Conservation (phyloP, 2,797 vertebrate species). For the Malacoctenus gilli region DNA sequence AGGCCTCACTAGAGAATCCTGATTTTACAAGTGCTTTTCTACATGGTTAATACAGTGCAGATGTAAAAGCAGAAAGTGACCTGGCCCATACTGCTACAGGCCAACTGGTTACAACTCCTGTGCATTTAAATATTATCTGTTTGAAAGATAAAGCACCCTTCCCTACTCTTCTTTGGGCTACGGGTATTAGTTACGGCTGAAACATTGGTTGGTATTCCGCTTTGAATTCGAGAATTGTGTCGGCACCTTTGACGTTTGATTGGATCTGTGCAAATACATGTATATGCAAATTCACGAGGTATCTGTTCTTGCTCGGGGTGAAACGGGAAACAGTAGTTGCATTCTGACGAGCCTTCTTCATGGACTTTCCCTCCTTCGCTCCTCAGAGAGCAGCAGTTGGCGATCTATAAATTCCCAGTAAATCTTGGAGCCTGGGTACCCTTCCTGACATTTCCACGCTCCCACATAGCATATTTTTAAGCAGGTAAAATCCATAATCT, state of each 20-base stretch:
- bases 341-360: slow-evolving; percentile 72
- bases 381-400: slow-evolving; percentile 70
- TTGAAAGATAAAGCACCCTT: slow-evolving; percentile 67
- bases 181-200: slow-evolving; percentile 77
- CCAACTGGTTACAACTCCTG: slow-evolving; percentile 58
- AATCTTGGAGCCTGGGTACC: slow-evolving; percentile 75
- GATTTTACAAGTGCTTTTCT: too few relatives aligned
- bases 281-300: slow-evolving; percentile 83
- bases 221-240: slow-evolving; percentile 79
- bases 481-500: slow-evolving; percentile 84
- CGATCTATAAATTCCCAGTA: slow-evolving; percentile 83
- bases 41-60: slow-evolving; percentile 60
- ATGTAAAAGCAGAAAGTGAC: slow-evolving; percentile 64
- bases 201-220: slow-evolving; percentile 73
- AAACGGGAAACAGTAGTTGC: slow-evolving; percentile 76
- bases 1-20: too few relatives aligned
- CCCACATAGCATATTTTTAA: slow-evolving; percentile 82
- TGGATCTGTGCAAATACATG: slow-evolving; percentile 84
- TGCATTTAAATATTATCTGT: slow-evolving; percentile 75
- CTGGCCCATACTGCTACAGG: slow-evolving; percentile 57
- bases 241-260: slow-evolving; percentile 82
- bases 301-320: slow-evolving; percentile 76
- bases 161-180: slow-evolving; percentile 61
- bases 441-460: slow-evolving; percentile 82
- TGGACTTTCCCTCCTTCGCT: slow-evolving; percentile 58